Evolutionary conservation across 2,888 invertebrate species (phyloP), one percentile per base, ranked within the genome.

Genomic region (Cyaniris semiargus): DNA sequence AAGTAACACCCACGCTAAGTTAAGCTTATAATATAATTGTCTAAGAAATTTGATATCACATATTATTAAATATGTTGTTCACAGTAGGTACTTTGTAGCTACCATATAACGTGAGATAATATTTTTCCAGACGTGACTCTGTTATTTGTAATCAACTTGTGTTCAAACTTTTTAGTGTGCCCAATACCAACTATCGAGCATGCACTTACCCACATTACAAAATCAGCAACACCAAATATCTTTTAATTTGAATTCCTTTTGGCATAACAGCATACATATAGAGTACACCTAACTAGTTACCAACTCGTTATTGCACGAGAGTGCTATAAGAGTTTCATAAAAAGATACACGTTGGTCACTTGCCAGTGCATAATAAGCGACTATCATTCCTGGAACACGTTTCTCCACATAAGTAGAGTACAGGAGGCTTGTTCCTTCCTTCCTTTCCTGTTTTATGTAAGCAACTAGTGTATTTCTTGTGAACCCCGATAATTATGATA

Each of bases 351-450:
- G 31, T 66, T 66, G 66, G 66, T 66, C 66, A 27, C 15, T 66
- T 66, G 66, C 66, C 66, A 66, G 66, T 66, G 27, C 27, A 66
- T 31, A 66, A 27, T 31, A 66, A 31, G 66, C 60, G 60, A 31
- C 66, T 66, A 66, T 66, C 66, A 66, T 66, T 66, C 66, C 66
- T 31, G 66, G 18, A 31, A 27, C 66, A 66, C 66, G 66, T 66
- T 66, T 66, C 27, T 15, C 18, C 27, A 8, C 15, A 66, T 27
- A 27, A 15, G 15, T 27, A 66, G 23, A 10, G 60, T 13, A 21
- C 58, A 60, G 13, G 23, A 23, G 60, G 60, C 60, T 60, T 23
- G 23, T 10, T 23, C 27, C 66, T 27, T 66, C 15, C 27, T 10
- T 23, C 15, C 66, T 66, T 31, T 6, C 27, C 27, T 31, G 66